Evolutionary conservation across 2,113 vertebrate species (phyloP), one percentile per base, ranked within the genome.

Genomic region (Leucopsar rothschildi): DNA sequence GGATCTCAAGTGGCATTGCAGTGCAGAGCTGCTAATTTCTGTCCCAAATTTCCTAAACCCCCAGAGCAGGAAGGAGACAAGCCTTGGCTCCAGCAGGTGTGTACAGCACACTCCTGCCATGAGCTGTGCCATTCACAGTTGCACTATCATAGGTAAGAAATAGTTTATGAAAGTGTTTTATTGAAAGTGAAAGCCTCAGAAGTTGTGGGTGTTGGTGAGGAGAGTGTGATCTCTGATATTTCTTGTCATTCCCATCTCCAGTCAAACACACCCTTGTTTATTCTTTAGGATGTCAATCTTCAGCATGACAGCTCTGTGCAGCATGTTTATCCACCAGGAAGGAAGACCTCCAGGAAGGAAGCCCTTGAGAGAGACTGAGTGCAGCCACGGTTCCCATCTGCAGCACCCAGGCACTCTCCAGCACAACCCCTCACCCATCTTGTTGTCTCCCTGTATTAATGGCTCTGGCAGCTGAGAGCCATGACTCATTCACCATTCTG

Each of bases 331-430:
- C 70, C 6, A 2, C 40, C 45, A 35, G 42, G 75, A 71, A 57
- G 65, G 27, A 40, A 85, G 55, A 37, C 18, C 2, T 0, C 11
- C 28, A 31, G 71, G 70, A 65, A 7, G 44, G 64, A 70, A 64
- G 37, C 33, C 53, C 52, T 40, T 44, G 35, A 56, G 63, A 77
- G 40, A 42, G 40, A 35, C 21, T 3, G 11, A 53, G 49, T 21
- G 40, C 49, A 72, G 70, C 75, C 5, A 0, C 40, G 15, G 47
- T 24, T 82, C 45, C 73, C 79, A 10, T 39, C 45, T 68, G 24
- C 72, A 47, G 35, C 1, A 4, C 39, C 45, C 28, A 3, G 55
- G 40, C 2, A 0, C 19, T 53, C 35, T 71, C 11, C 1, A 2
- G 18, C 7, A 7, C 44, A 16, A 0, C 72, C 61, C n/a, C 50